phyloP scores from a whole-genome alignment of 2,113 vertebrate genomes.

The Crocuta crocuta region DNA sequence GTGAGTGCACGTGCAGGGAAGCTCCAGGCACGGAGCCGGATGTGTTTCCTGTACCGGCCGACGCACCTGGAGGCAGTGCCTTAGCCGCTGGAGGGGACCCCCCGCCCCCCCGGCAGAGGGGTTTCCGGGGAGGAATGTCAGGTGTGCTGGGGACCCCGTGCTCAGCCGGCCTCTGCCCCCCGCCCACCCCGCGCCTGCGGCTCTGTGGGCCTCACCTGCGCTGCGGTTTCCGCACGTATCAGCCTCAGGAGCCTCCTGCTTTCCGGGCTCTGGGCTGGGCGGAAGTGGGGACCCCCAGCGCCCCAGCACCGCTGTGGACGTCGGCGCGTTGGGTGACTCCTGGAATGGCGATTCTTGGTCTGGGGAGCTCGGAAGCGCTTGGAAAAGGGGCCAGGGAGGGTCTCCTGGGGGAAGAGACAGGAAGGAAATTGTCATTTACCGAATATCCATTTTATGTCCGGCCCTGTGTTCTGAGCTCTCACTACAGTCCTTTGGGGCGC shows the following conservation, averaged over 20 bases:
- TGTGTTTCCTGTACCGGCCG: not conserved
- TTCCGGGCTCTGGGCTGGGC: not conserved
- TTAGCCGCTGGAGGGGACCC: not conserved
- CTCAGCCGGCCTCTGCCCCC: not conserved
- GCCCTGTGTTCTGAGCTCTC: not conserved
- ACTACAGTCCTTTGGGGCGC: not conserved
- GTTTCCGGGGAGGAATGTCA: not conserved
- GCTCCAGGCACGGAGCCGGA: not conserved
- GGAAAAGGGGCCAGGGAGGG: fast-evolving
- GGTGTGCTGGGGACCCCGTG: not conserved
- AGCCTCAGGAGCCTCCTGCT: not conserved
- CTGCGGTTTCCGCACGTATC: not conserved
- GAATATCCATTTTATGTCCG: not conserved
- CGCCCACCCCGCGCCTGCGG: too few species aligned
- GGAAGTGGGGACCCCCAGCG: not conserved
- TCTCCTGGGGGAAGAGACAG: not conserved
- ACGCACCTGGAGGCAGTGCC: not conserved
- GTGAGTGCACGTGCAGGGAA: not conserved
- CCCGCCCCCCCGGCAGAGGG: not conserved
- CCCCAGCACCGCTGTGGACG: not conserved
- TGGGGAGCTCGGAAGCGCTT: not conserved
- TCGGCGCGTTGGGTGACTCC: not conserved
- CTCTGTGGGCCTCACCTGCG: not conserved
- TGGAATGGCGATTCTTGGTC: not conserved
- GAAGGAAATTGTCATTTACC: not conserved